Evolutionary conservation across 2,888 invertebrate species (phyloP).

Genomic region (Epirrhoe tristata): DNA sequence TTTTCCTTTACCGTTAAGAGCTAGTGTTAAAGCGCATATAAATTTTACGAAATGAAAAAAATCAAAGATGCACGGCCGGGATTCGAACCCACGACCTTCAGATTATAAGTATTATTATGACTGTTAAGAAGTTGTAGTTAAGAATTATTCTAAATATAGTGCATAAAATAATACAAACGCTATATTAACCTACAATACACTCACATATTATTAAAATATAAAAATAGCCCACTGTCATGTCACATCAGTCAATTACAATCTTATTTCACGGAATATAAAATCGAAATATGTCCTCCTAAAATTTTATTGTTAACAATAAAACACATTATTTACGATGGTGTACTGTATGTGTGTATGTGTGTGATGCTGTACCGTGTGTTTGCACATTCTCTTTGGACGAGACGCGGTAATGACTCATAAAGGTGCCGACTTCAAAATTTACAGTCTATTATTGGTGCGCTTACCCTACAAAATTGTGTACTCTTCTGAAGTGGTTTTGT

Average conservation of each 20-base stretch:
- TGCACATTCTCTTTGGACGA: constrained; percentile 60
- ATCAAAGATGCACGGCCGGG: too few relatives aligned
- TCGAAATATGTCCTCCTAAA: constrained; percentile 54
- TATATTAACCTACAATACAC: constrained; percentile 14
- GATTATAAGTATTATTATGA: too few relatives aligned
- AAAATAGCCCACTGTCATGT: constrained; percentile 20
- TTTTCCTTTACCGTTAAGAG: too few relatives aligned
- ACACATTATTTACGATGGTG: constrained; percentile 58
- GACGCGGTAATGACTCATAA: constrained; percentile 65
- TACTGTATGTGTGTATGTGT: constrained; percentile 40
- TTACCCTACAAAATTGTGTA: constrained; percentile 50
- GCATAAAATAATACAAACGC: constrained; percentile 1
- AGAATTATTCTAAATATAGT: neutral
- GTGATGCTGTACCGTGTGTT: constrained; percentile 59
- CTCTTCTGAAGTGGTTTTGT: constrained; percentile 28
- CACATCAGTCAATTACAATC: constrained; percentile 34
- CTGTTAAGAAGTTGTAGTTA: neutral
- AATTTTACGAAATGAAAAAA: too few relatives aligned
- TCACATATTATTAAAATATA: constrained; percentile 20
- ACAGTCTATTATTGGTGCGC: constrained; percentile 53
- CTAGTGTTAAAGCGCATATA: too few relatives aligned
- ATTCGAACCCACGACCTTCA: too few relatives aligned
- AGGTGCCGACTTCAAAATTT: constrained; percentile 55
- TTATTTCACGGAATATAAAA: constrained; percentile 43
- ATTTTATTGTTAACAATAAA: constrained; percentile 67